phyloP scores from a whole-genome alignment of 2,797 vertebrate species.

The Propithecus deckenii region DNA sequence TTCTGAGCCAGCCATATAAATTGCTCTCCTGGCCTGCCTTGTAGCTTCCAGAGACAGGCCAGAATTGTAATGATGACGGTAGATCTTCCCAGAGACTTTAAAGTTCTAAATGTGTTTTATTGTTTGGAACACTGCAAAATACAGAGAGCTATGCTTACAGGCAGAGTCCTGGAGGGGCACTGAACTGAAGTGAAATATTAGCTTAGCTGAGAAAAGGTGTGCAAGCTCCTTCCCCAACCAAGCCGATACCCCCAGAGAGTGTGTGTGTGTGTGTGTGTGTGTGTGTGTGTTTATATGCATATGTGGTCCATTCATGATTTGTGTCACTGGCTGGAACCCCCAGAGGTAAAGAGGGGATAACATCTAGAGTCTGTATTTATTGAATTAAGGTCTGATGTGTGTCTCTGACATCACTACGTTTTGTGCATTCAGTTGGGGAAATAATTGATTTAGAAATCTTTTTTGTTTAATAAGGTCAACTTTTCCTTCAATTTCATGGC shows the following conservation, averaged over 20 bases:
- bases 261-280: no score
- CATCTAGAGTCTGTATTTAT: neutral
- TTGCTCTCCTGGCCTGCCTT: slow-evolving; percentile 38
- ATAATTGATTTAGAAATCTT: slow-evolving; percentile 40
- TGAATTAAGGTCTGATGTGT: slow-evolving; percentile 17
- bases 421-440: neutral
- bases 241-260: neutral
- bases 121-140: neutral
- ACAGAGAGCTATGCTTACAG: neutral
- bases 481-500: slow-evolving; percentile 32
- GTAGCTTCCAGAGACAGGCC: slow-evolving; percentile 9
- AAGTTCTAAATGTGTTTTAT: slow-evolving; percentile 31
- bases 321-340: neutral
- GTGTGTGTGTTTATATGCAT: rapidly evolving
- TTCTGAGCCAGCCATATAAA: slow-evolving; percentile 29
- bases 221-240: neutral
- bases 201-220: rapidly evolving
- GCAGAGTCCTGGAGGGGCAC: neutral
- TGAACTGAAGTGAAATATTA: neutral
- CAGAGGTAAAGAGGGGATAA: neutral
- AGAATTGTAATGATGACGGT: neutral
- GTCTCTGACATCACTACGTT: neutral
- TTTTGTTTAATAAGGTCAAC: slow-evolving; percentile 60
- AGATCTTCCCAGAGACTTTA: slow-evolving; percentile 49
- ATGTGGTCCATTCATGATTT: neutral